Evolutionary conservation across 2,113 vertebrate species (phyloP).

Genomic region (Progne subis): DNA sequence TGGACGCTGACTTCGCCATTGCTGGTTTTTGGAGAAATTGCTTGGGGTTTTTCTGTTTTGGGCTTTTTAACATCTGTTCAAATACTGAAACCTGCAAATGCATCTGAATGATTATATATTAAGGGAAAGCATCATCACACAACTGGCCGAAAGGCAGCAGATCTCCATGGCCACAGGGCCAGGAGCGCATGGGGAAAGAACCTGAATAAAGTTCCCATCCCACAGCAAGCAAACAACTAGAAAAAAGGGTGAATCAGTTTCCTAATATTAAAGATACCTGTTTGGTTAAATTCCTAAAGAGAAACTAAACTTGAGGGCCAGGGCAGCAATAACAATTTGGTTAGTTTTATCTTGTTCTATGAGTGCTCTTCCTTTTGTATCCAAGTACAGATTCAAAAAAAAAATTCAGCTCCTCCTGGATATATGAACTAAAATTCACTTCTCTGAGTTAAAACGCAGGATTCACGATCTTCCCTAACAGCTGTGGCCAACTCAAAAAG

Average conservation of each 20-base stretch:
- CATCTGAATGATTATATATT: not conserved
- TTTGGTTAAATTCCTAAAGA: not conserved
- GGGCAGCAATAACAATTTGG: not conserved
- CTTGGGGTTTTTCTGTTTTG: not conserved
- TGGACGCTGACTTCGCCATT: not conserved
- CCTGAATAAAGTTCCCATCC: not conserved
- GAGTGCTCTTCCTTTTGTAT: not conserved
- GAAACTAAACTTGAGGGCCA: not conserved
- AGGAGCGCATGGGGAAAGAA: not conserved
- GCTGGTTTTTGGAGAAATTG: not conserved
- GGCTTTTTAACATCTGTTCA: not conserved
- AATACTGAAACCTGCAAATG: not conserved
- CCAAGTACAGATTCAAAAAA: not conserved
- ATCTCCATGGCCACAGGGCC: not conserved
- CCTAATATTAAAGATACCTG: not conserved
- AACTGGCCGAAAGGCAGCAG: not conserved
- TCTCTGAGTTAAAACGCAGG: not conserved
- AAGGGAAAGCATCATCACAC: not conserved
- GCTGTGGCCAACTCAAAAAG: constrained; percentile 26
- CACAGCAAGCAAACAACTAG: not conserved
- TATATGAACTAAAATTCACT: not conserved
- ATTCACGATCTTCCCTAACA: not conserved
- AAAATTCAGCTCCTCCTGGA: not conserved
- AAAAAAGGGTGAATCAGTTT: not conserved
- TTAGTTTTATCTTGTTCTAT: not conserved